Base-by-base conservation (phyloP, 2,888 invertebrate genomes). In the Arge pagana region DNA sequence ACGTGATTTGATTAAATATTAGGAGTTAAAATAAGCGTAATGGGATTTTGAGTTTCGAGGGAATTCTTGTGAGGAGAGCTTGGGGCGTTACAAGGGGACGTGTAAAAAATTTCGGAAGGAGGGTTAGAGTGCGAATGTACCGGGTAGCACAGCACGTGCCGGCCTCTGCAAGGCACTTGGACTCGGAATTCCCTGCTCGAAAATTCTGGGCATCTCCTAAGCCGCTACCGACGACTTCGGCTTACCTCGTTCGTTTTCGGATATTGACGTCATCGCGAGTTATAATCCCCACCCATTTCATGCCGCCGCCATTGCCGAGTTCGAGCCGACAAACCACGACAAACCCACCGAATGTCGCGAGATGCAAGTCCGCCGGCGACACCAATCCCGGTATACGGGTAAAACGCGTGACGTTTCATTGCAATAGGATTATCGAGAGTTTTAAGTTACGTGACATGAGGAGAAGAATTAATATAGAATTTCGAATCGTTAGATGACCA, bases 81-180 rank as follows among this genome's bases (percentile, higher is more conserved):
- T 41, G 19, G 42, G 42, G 19, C 30, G 42, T 42, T 42, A 41
- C 41, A 28, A 28, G 18, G 41, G 41, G 41, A 41, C 28, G 19
- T 41, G 50, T 41, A 37, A 40, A 53, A 40, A 41, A 52, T 31
- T 43, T 28, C 13, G 37, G 39, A 49, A 36, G 53, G 52, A 35
- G 54, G 52, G 40, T 52, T 48, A 15, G 37, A 21, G 11, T 8
- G 19, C 18, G 37, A 48, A 41, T 52, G 43, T 53, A 61, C 66
- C 61, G 67, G 66, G 60, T 64, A 67, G 68, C 65, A 58, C 71
- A 70, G 70, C 71, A 71, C 71, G 69, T 70, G 71, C 70, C 68
- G 67, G 69, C 69, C 64, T 68, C 68, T 71, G 67, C 45, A 45
- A 63, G 64, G 61, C 55, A 42, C 56, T 51, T 43, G 48, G 50